These are phyloP conservation scores for Heliconius erato DNA, from an alignment of 2,888 invertebrate species.

Conservation along the genomic window DNA sequence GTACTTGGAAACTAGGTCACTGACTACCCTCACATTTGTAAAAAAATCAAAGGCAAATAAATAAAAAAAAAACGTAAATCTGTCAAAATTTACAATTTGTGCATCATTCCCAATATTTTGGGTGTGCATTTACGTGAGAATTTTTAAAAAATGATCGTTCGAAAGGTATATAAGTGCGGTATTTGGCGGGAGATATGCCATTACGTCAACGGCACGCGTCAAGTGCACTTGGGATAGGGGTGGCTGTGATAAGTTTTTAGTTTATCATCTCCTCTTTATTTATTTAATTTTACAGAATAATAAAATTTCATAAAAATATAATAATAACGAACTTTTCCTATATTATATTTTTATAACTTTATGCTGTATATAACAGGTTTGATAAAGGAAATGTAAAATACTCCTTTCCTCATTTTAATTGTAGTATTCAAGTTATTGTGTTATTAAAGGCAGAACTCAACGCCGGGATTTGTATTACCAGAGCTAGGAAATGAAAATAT, in stretches of 20 bases:
- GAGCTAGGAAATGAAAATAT: too few relatives aligned
- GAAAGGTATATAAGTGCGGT: slow-evolving; percentile 39
- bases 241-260: neutral
- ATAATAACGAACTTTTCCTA: too few relatives aligned
- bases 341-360: too few relatives aligned
- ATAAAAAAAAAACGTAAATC: neutral
- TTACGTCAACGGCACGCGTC: slow-evolving; percentile 42
- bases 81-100: slow-evolving; percentile 1
- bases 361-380: too few relatives aligned
- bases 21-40: neutral
- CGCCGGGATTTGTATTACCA: too few relatives aligned
- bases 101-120: slow-evolving; percentile 19
- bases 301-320: too few relatives aligned
- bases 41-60: neutral
- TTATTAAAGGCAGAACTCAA: too few relatives aligned
- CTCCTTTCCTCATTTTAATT: too few relatives aligned
- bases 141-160: slow-evolving; percentile 26
- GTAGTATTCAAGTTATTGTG: too few relatives aligned
- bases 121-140: slow-evolving; percentile 16
- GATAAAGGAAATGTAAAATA: too few relatives aligned
- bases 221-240: slow-evolving; percentile 34
- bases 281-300: too few relatives aligned
- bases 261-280: neutral
- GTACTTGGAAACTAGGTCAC: neutral
- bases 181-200: slow-evolving; percentile 40